Percentiles rank a stretch among this genome's conserved stretches.
Conservation (phyloP, 2,888 invertebrate genomes). For the Ypsolopha sequella region DNA sequence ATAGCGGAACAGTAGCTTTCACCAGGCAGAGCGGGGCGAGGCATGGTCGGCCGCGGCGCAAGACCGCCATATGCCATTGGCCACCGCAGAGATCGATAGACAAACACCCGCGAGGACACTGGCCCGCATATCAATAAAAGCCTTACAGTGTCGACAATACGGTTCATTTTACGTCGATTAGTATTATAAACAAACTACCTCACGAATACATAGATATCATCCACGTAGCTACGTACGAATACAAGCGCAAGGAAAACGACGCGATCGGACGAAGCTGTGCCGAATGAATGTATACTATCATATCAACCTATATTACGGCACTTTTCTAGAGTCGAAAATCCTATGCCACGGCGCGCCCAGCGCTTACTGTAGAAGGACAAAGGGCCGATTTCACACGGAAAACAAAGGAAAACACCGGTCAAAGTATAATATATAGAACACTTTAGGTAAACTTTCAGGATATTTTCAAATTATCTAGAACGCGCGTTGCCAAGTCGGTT, state of each 20-base stretch:
- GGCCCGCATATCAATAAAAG: slow-evolving; percentile 56
- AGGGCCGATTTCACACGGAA: slow-evolving; percentile 60
- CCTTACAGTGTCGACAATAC: slow-evolving; percentile 43
- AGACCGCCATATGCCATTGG: slow-evolving; percentile 74
- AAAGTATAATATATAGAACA: slow-evolving; percentile 30
- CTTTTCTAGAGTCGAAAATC: slow-evolving; percentile 68
- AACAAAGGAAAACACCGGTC: slow-evolving; percentile 64
- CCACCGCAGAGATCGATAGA: slow-evolving; percentile 74
- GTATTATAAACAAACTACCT: slow-evolving; percentile 73
- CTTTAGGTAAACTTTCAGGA: slow-evolving; percentile 33
- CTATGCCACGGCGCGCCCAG: slow-evolving; percentile 53
- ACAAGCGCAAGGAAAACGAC: slow-evolving; percentile 50
- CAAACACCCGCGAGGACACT: slow-evolving; percentile 60
- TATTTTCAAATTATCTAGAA: slow-evolving; percentile 31
- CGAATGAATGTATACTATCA: slow-evolving; percentile 53
- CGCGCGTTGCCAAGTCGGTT: slow-evolving; percentile 54
- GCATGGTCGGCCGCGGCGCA: slow-evolving; percentile 60
- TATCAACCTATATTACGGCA: slow-evolving; percentile 42
- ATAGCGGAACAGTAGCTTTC: slow-evolving; percentile 37
- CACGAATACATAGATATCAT: slow-evolving; percentile 53
- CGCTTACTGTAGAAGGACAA: slow-evolving; percentile 61
- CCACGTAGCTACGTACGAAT: slow-evolving; percentile 50
- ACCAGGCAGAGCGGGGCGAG: slow-evolving; percentile 43
- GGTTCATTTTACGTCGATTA: slow-evolving; percentile 42
- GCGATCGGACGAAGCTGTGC: slow-evolving; percentile 50